Percentiles rank a stretch among this genome's conserved stretches.
Conservation (phyloP, 2,888 invertebrate species). For the Caenorhabditis becei region DNA sequence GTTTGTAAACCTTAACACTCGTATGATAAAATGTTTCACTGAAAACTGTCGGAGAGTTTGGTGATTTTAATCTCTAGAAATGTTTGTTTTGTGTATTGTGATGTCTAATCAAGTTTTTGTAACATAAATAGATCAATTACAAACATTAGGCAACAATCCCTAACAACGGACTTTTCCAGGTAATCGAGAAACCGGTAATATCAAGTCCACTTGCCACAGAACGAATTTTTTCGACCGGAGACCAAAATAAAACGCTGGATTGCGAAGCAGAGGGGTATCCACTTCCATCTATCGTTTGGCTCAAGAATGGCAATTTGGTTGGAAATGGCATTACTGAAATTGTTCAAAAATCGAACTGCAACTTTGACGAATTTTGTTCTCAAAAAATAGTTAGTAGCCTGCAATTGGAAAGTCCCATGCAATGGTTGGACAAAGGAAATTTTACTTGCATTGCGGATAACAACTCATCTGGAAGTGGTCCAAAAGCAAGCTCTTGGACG, state of each 20-base stretch:
- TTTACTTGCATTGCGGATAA: slow-evolving; percentile 94
- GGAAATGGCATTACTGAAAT: slow-evolving; percentile 33
- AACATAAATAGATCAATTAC: no score
- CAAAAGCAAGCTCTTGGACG: slow-evolving; percentile 65
- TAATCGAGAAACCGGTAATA: slow-evolving; percentile 77
- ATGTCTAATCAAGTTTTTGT: no score
- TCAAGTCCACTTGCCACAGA: slow-evolving; percentile 72
- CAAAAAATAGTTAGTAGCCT: slow-evolving; percentile 70
- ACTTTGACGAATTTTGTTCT: slow-evolving; percentile 66
- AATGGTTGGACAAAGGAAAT: slow-evolving; percentile 92
- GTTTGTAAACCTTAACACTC: no score
- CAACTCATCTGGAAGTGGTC: slow-evolving; percentile 84
- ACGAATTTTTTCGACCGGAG: slow-evolving; percentile 70
- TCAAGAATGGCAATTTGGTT: slow-evolving; percentile 74
- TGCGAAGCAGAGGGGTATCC: slow-evolving; percentile 80
- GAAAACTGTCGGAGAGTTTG: no score
- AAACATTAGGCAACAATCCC: no score
- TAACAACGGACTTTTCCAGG: no score
- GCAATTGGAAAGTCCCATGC: slow-evolving; percentile 84
- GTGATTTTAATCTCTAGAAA: no score
- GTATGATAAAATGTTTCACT: no score
- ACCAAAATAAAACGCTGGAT: slow-evolving; percentile 66
- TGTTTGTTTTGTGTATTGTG: no score
- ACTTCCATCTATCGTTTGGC: slow-evolving; percentile 75
- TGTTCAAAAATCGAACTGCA: slow-evolving; percentile 63